Evolutionary conservation across 2,888 invertebrate genomes (phyloP), one percentile per base, ranked within the genome.

Genomic region (Eupithecia subfuscata): DNA sequence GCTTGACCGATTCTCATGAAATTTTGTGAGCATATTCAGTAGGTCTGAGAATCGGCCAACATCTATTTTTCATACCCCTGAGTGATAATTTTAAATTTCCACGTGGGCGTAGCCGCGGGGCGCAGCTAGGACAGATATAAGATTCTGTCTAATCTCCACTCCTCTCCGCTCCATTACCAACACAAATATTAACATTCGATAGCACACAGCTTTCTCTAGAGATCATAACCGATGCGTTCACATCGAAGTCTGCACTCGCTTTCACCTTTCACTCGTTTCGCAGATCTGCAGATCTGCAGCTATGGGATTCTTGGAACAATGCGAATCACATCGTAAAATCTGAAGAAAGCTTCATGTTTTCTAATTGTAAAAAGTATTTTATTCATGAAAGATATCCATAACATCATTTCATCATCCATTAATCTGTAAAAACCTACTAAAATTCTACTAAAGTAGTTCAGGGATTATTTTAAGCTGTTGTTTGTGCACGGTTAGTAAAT

Each of bases 241-340:
- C 64, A 75, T 69, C 63, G 70, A 73, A 70, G 30, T 69, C 34
- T 74, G 70, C 63, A 69, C 71, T 60, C 70, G 73, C 76, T 78
- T 78, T 78, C 77, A 2, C 77, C 81, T 82, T 82, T 82, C 80
- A 77, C 81, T 77, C 71, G 71, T 43, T 63, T 75, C 70, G 30
- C 71, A 71, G 40, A 40, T 37, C 22, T 69, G 22, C 25, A n/a
- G 72, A 69, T 60, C 43, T 74, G 68, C 40, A 68, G 40, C 22
- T 72, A 70, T 75, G 77, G 70, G 70, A 77, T 70, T 45, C 63
- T 52, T 65, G 34, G 65, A 71, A 77, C 75, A 77, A 75, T 77
- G 75, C 69, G 75, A 73, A 64, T 77, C 77, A 64, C 75, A 77
- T 77, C 70, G 70, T 77, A 74, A 74, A 76, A 45, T 43, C 52